Percentiles rank a stretch among this genome's conserved stretches.
Conservation (phyloP, 2,888 invertebrate species). For the Polymixis flavicincta region DNA sequence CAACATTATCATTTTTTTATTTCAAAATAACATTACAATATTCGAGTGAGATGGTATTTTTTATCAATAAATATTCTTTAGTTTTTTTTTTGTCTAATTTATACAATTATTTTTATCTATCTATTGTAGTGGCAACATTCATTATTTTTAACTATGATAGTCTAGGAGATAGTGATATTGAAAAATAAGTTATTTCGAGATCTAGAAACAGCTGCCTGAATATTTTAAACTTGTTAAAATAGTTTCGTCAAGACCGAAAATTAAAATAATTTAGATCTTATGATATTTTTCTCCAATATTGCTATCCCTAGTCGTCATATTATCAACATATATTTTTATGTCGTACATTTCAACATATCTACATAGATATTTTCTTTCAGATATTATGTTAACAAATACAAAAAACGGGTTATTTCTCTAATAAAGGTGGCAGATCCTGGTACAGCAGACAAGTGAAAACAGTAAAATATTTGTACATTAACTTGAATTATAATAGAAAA, state of each 20-base stretch:
- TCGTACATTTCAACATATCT: slow-evolving; percentile 62
- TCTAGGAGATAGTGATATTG: slow-evolving; percentile 53
- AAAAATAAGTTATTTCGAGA: slow-evolving; percentile 42
- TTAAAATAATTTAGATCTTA: slow-evolving; percentile 16
- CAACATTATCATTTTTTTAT: slow-evolving; percentile 57
- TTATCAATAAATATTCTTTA: slow-evolving; percentile 70
- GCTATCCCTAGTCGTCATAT: slow-evolving; percentile 43
- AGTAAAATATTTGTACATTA: slow-evolving; percentile 22
- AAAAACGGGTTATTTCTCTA: slow-evolving; percentile 32
- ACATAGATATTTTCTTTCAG: slow-evolving; percentile 61
- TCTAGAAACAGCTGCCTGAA: slow-evolving; percentile 7
- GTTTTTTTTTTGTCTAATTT: slow-evolving; percentile 76
- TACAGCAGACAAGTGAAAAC: slow-evolving; percentile 13
- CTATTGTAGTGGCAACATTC: slow-evolving; percentile 83
- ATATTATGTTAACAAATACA: slow-evolving; percentile 45
- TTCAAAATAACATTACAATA: slow-evolving; percentile 64
- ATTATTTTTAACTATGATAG: slow-evolving; percentile 63
- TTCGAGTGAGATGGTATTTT: slow-evolving; percentile 62
- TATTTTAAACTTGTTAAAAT: slow-evolving; percentile 10
- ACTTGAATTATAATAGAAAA: neutral
- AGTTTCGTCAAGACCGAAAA: neutral
- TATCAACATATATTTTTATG: slow-evolving; percentile 60
- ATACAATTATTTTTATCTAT: slow-evolving; percentile 87
- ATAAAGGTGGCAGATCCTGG: slow-evolving; percentile 32
- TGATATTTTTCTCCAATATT: slow-evolving; percentile 25